Percentiles rank a stretch among this genome's conserved stretches.
Evolutionary conservation across 2,113 vertebrate genomes (phyloP).

Genomic region (Hypocryptadius cinnamomeus): DNA sequence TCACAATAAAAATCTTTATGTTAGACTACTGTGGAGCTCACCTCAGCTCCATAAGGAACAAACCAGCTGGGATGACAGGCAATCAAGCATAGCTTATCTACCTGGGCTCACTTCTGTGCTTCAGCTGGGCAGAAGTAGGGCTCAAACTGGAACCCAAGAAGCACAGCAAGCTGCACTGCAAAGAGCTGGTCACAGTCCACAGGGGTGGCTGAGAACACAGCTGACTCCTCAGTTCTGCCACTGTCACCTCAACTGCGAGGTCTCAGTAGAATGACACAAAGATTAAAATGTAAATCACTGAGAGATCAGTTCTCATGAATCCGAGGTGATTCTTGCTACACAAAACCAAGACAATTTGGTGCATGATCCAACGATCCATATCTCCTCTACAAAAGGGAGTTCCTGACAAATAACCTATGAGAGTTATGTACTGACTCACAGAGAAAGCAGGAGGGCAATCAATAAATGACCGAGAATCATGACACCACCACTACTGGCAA

Average conservation of each 20-base stretch:
- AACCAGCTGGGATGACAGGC: neutral
- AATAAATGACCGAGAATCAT: neutral
- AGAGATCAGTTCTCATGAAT: neutral
- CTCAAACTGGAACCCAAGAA: neutral
- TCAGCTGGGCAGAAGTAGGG: neutral
- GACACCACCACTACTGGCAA: neutral
- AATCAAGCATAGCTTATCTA: neutral
- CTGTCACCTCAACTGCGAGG: neutral
- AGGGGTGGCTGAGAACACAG: neutral
- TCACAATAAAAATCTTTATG: neutral
- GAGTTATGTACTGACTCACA: neutral
- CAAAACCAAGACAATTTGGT: neutral
- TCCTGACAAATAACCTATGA: neutral
- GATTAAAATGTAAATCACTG: neutral
- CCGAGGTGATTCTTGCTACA: neutral
- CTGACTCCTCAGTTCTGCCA: neutral
- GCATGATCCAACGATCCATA: neutral
- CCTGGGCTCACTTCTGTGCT: neutral
- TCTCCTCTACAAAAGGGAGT: neutral
- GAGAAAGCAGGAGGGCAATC: neutral
- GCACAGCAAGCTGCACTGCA: neutral
- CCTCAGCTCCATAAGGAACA: neutral
- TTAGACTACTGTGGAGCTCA: neutral
- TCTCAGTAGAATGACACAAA: neutral
- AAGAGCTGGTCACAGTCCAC: neutral